Conservation (phyloP, 2,113 vertebrate species). For the Ctenomys sociabilis region DNA sequence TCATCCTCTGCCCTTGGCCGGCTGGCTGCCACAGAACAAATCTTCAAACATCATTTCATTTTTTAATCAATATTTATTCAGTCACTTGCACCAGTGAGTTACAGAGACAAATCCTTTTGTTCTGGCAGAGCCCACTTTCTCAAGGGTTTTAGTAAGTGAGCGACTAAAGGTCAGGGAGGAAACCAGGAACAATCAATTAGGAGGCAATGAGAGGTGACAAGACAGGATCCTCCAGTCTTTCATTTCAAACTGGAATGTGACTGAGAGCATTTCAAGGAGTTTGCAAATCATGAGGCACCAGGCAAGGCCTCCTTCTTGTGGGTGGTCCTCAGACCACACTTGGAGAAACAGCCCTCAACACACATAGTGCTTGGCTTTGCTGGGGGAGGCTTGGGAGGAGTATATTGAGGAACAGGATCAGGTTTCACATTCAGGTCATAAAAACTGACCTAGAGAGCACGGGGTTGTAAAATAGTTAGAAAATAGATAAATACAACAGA, state of each 20-base stretch:
- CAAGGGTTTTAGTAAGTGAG: background rate
- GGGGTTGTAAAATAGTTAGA: background rate
- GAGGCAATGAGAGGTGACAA: background rate
- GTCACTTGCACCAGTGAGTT: background rate
- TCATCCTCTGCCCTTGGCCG: background rate
- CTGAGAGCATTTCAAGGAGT: background rate
- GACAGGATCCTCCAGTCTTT: background rate
- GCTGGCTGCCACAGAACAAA: background rate
- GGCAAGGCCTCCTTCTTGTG: background rate
- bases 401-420: slow-evolving; percentile 28
- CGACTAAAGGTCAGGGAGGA: background rate
- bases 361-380: background rate
- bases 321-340: slow-evolving; percentile 52
- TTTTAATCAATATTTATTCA: background rate
- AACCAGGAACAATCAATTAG: background rate
- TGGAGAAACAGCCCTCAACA: background rate
- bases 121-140: background rate
- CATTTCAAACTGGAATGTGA: background rate
- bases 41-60: background rate
- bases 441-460: background rate
- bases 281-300: background rate
- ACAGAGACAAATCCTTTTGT: background rate
- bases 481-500: background rate
- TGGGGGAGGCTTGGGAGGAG: background rate
- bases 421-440: slow-evolving; percentile 1